A percentile compares a stretch with the other conserved stretches of the same genome.
Evolutionary conservation across 2,888 invertebrate genomes (phyloP).

Genomic region (Rhingia rostrata): DNA sequence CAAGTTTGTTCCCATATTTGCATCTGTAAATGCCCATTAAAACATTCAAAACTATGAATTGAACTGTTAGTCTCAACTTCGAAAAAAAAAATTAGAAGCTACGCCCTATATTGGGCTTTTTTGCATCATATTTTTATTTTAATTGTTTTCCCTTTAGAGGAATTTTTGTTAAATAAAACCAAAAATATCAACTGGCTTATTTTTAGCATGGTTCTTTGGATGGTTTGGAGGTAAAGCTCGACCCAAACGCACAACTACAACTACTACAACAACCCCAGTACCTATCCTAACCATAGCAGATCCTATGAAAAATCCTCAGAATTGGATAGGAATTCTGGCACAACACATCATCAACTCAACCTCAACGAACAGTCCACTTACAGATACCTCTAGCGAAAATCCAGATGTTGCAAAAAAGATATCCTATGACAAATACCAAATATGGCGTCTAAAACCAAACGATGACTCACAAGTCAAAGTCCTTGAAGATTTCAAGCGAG

Average conservation of each 20-base stretch:
- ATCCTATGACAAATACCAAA: slow-evolving; percentile 84
- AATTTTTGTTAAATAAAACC: background rate
- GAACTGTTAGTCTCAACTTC: background rate
- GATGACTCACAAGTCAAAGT: slow-evolving; percentile 82
- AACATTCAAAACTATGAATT: background rate
- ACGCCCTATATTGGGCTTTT: background rate
- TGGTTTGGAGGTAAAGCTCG: slow-evolving; percentile 83
- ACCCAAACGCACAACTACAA: slow-evolving; percentile 77
- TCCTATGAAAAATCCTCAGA: slow-evolving; percentile 81
- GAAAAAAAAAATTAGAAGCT: background rate
- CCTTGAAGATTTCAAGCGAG: slow-evolving; percentile 82
- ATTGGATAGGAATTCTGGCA: slow-evolving; percentile 82
- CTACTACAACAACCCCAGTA: slow-evolving; percentile 79
- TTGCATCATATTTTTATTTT: background rate
- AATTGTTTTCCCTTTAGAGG: background rate
- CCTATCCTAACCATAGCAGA: slow-evolving; percentile 81
- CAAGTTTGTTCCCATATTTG: no score
- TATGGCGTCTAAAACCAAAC: slow-evolving; percentile 83
- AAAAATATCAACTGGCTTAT: background rate
- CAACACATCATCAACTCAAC: slow-evolving; percentile 81
- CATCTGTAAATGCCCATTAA: no score
- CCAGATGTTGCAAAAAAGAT: slow-evolving; percentile 77
- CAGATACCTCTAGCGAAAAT: slow-evolving; percentile 76
- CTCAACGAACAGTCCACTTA: slow-evolving; percentile 78
- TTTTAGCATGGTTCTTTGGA: slow-evolving; percentile 83